A percentile compares a stretch with the other conserved stretches of the same genome.
Conservation (phyloP, 2,797 vertebrate genomes). For the Danio choprae region DNA sequence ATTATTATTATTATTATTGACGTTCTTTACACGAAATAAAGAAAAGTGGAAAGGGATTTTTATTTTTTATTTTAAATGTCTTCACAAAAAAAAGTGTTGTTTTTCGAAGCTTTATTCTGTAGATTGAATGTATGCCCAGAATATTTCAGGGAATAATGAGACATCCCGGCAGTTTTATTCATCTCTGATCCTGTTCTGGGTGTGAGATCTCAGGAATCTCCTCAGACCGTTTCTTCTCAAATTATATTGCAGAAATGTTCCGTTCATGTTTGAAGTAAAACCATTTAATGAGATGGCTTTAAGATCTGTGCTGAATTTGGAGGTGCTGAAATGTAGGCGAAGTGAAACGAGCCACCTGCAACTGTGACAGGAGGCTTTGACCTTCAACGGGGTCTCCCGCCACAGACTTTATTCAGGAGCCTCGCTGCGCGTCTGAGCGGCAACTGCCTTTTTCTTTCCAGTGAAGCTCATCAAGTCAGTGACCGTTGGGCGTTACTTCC, state of each 20-base stretch:
- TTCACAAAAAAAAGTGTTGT: no score
- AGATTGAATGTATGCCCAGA: background rate
- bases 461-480: constrained; percentile 77
- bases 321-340: constrained; percentile 58
- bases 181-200: background rate
- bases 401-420: constrained; percentile 74
- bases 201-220: background rate
- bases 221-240: background rate
- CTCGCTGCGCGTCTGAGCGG: constrained; percentile 72
- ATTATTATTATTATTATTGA: no score
- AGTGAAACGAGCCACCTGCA: constrained; percentile 80
- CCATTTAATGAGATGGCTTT: constrained; percentile 48
- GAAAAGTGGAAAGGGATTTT: no score
- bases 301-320: constrained; percentile 52
- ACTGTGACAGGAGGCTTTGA: constrained; percentile 79
- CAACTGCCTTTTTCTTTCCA: constrained; percentile 67
- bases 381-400: constrained; percentile 78
- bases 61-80: no score
- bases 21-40: no score
- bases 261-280: background rate
- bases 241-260: background rate
- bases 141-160: background rate
- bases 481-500: constrained; percentile 87
- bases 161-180: background rate
- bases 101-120: no score